Percentiles rank a stretch among this genome's conserved stretches.
Conservation (phyloP, 2,888 invertebrate species). For the Drosophila recens region DNA sequence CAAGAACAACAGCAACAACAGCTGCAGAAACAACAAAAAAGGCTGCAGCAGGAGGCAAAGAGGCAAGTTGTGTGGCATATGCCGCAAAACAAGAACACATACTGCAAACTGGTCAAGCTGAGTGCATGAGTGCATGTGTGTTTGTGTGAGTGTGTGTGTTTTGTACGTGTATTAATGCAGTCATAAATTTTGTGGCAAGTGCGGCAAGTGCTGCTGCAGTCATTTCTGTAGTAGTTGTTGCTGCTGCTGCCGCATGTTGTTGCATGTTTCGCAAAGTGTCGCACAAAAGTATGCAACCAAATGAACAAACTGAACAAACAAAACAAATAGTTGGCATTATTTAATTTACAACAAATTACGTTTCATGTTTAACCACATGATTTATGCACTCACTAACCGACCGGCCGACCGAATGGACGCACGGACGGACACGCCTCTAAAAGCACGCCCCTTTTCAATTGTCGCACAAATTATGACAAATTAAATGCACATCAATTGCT, state of each 20-base stretch:
- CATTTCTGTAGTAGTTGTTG: constrained; percentile 40
- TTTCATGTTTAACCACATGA: constrained; percentile 76
- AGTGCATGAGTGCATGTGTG: constrained; percentile 18
- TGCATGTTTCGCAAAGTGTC: constrained; percentile 63
- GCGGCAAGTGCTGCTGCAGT: constrained; percentile 49
- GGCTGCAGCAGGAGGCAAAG: constrained; percentile 22
- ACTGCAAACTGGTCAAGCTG: constrained; percentile 44
- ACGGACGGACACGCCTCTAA: neutral
- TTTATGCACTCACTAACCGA: constrained; percentile 63
- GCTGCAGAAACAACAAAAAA: constrained; percentile 17
- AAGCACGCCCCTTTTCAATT: constrained; percentile 48
- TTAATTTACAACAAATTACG: constrained; percentile 77
- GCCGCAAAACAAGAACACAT: constrained; percentile 68
- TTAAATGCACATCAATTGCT: constrained; percentile 57
- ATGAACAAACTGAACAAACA: constrained; percentile 54
- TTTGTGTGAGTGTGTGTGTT: constrained; percentile 21
- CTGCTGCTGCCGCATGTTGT: constrained; percentile 39
- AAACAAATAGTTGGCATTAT: constrained; percentile 70
- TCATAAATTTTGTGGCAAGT: constrained; percentile 77
- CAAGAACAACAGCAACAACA: constrained; percentile 21
- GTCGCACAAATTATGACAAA: constrained; percentile 70
- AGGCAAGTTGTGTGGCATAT: constrained; percentile 61
- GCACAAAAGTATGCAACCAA: constrained; percentile 59
- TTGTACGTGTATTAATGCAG: constrained; percentile 64
- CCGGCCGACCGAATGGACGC: no score